phyloP scores from a whole-genome alignment of 2,113 vertebrate genomes.

The Coracopsis vasa region DNA sequence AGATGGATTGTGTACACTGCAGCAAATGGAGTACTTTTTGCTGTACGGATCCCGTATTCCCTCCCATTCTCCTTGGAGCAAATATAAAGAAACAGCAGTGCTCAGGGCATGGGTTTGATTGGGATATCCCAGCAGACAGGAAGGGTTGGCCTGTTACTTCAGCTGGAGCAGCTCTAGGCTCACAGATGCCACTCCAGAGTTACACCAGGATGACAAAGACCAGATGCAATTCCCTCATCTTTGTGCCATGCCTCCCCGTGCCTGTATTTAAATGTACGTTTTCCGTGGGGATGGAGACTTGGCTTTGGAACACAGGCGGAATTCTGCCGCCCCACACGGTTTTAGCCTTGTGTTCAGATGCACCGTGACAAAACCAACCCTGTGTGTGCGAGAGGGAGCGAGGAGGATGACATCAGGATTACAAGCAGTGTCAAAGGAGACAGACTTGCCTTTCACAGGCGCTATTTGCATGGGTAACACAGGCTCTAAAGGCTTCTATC shows the following conservation, averaged over 20 bases:
- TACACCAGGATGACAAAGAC: background rate
- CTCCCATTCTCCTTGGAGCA: background rate
- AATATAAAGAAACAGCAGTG: background rate
- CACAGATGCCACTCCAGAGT: background rate
- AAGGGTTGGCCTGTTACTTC: constrained; percentile 6
- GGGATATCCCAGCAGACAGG: background rate
- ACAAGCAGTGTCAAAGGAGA: constrained; percentile 45
- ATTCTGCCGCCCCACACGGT: background rate
- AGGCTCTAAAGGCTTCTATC: constrained; percentile 14
- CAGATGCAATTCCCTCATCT: constrained; percentile 42
- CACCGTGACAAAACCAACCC: constrained; percentile 43
- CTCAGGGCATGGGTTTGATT: background rate
- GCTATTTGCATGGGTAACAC: constrained; percentile 24
- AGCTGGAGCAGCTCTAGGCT: constrained; percentile 18
- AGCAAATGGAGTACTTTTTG: background rate
- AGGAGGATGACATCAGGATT: constrained; percentile 60
- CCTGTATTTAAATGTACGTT: background rate
- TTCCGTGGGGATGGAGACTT: constrained; percentile 16
- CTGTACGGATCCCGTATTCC: background rate
- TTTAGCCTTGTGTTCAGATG: constrained; percentile 12
- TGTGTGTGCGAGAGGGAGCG: background rate
- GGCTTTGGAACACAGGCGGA: background rate
- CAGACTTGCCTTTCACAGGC: constrained; percentile 48
- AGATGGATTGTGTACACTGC: background rate
- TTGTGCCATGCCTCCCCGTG: background rate